Conservation (phyloP, 1,140 invertebrate genomes). For the Calliphora vicina region DNA sequence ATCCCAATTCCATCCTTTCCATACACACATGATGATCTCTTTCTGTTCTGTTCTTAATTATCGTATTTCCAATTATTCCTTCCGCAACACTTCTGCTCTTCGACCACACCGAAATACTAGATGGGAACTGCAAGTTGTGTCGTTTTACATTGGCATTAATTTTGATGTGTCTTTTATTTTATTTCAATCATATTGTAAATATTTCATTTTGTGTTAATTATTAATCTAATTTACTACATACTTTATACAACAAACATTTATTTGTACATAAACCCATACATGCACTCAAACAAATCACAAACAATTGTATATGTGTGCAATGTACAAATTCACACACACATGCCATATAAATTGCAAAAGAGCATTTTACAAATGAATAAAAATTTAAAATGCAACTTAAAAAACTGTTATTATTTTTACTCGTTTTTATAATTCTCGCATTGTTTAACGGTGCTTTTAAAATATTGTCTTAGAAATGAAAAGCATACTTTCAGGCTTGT, state of each 20-base stretch:
- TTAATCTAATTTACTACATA: background rate
- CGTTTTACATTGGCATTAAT: background rate
- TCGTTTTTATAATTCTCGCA: too few species aligned
- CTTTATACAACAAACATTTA: background rate
- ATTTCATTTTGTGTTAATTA: slow-evolving; percentile 4
- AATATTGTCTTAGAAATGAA: too few species aligned
- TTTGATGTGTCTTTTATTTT: background rate
- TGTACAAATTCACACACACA: background rate
- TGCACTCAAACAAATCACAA: background rate
- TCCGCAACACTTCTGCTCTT: background rate
- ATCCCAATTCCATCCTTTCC: background rate
- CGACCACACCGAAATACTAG: background rate
- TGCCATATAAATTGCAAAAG: background rate
- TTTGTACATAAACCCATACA: background rate
- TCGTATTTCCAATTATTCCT: background rate
- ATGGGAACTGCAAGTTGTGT: background rate
- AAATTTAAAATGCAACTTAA: background rate
- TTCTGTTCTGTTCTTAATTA: background rate
- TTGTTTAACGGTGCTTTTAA: too few species aligned
- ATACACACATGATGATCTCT: background rate
- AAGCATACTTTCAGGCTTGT: too few species aligned
- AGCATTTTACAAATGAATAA: slow-evolving; percentile 10
- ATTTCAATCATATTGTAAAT: background rate
- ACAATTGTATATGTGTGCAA: background rate
- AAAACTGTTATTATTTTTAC: background rate